A percentile compares a stretch with the other conserved stretches of the same genome.
These are phyloP conservation scores for Amblyteles armatorius DNA, from an alignment of 2,888 invertebrate genomes.

Conservation along the genomic window DNA sequence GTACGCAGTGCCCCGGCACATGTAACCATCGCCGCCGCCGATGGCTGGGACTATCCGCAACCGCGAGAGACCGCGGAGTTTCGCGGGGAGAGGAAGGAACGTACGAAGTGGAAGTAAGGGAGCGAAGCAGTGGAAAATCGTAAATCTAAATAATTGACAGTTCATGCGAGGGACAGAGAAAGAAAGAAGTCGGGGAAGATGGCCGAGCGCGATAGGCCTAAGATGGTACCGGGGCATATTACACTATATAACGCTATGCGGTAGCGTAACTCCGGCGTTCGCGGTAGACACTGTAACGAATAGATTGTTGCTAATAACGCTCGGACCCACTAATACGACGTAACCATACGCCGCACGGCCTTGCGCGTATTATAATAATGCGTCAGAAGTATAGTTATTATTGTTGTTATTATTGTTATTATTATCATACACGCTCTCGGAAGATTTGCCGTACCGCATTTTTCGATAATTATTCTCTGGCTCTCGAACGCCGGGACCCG, in stretches of 20 bases:
- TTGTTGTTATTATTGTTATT: not conserved
- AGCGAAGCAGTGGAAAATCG: slow-evolving; percentile 70
- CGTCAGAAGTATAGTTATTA: slow-evolving; percentile 22
- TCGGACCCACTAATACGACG: slow-evolving; percentile 38
- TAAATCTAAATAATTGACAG: slow-evolving; percentile 83
- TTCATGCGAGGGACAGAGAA: slow-evolving; percentile 64
- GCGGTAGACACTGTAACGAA: slow-evolving; percentile 12
- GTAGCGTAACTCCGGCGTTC: slow-evolving; percentile 12
- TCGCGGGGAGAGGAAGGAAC: slow-evolving; percentile 41
- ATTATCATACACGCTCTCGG: not conserved
- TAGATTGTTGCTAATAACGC: slow-evolving; percentile 65
- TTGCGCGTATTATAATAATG: slow-evolving; percentile 31
- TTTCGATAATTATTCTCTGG: slow-evolving; percentile 48
- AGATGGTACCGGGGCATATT: slow-evolving; percentile 55
- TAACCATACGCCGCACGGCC: slow-evolving; percentile 29
- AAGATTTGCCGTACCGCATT: slow-evolving; percentile 35
- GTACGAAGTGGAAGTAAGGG: slow-evolving; percentile 47
- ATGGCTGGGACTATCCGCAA: slow-evolving; percentile 13
- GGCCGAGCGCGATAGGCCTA: slow-evolving; percentile 66
- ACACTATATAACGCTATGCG: slow-evolving; percentile 27
- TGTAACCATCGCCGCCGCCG: slow-evolving; percentile 18
- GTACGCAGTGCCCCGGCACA: not conserved
- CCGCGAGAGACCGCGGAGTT: slow-evolving; percentile 1
- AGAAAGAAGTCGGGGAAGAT: slow-evolving; percentile 73
- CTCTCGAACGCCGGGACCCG: not conserved